Evolutionary conservation across 2,113 vertebrate species (phyloP).

Genomic region (Pogonocichla stellata): DNA sequence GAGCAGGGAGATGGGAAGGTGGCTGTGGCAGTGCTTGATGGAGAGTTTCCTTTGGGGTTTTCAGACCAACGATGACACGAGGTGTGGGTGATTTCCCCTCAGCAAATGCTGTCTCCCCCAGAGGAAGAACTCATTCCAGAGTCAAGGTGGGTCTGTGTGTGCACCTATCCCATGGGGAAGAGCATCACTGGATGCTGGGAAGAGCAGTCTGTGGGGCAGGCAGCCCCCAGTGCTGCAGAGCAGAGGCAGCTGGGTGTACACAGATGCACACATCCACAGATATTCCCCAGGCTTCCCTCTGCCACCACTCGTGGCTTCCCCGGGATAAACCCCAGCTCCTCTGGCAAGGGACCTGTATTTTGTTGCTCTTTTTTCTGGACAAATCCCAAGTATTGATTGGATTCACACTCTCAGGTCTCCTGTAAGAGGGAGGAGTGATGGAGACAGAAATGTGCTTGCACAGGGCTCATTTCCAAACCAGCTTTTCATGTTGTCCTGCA

Average conservation of each 20-base stretch:
- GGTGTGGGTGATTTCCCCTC: background rate
- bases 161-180: background rate
- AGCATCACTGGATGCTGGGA: background rate
- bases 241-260: background rate
- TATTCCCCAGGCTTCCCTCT: background rate
- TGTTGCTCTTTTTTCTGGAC: background rate
- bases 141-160: background rate
- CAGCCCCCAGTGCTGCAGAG: background rate
- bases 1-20: slow-evolving; percentile 48
- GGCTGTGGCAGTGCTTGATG: slow-evolving; percentile 3
- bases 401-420: background rate
- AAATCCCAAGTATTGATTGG: background rate
- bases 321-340: background rate
- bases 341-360: background rate
- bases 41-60: background rate
- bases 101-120: background rate
- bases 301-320: background rate
- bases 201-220: fast-evolving
- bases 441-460: background rate
- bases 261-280: fast-evolving
- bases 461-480: background rate
- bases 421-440: background rate
- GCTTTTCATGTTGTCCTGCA: background rate
- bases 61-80: background rate
- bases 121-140: background rate